Evolutionary conservation across 2,113 vertebrate species (phyloP), one percentile per base, ranked within the genome.

Genomic region (Epinephelus fuscoguttatus): DNA sequence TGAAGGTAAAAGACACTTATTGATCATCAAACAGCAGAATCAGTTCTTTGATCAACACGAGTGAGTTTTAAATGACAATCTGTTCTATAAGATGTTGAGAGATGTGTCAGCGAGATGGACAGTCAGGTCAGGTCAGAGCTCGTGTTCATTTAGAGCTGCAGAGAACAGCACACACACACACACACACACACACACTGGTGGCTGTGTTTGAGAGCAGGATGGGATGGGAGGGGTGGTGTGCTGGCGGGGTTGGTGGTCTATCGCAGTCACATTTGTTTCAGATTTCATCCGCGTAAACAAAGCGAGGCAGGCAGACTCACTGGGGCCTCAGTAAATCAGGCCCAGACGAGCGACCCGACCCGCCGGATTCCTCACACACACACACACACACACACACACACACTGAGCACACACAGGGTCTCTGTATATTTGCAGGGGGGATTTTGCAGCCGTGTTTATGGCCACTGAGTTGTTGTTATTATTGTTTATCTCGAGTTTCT

Each of bases 241-340:
- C 49, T 13, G 70, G 42, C 9, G 15, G 72, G 63, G 82, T 86
- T 57, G 14, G 0, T 27, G 73, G 91, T 63, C 68, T 11, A 68
- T 77, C 76, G 30, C 78, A 88, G 80, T 91, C 91, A 93, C 89
- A 86, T 90, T 92, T 89, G 92, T 92, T 94, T 88, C 86, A 91
- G 84, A 91, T 95, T 93, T 94, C 78, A 53, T 84, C 64, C 52
- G 19, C 79, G 81, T 87, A 88, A 95, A 90, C 86, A 93, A 90
- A 94, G 93, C 59, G 14, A 11, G 59, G 75, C 57, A 75, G 87
- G 75, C 92, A 93, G 93, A 92, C 91, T 78, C 82, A 4, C 90
- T 90, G 94, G 92, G 93, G 91, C 94, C 93, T 79, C 68, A 71
- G 86, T 85, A 86, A 88, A 89, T 91, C 82, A 92, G 82, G 72